phyloP scores from a whole-genome alignment of 2,888 invertebrate genomes.

The Drosophila pseudotalamancana region DNA sequence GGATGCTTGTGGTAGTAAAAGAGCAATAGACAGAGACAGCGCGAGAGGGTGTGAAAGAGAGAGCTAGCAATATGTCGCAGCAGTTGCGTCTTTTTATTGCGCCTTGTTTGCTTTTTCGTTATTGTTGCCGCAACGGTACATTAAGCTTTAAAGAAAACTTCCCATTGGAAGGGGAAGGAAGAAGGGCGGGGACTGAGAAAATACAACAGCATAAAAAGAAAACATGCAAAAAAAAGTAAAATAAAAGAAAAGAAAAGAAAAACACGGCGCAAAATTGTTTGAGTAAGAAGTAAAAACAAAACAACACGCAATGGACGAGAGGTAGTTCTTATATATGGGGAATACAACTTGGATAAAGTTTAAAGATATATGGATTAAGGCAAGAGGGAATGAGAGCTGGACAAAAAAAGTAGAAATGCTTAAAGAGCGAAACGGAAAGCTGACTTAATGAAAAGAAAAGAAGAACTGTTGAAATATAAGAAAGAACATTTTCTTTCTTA shows the following conservation, averaged over 20 bases:
- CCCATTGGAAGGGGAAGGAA: not conserved
- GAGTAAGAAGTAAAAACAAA: conserved; percentile 61
- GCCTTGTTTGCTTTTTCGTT: conserved; percentile 68
- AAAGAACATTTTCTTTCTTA: too few relatives aligned
- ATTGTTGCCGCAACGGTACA: conserved; percentile 78
- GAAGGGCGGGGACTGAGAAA: conserved; percentile 11
- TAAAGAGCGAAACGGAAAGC: not conserved
- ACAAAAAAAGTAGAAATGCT: not conserved
- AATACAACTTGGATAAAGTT: conserved; percentile 39
- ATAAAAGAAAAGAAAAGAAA: conserved; percentile 42
- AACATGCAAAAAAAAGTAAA: not conserved
- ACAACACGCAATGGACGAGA: not conserved
- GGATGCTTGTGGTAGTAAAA: conserved; percentile 12
- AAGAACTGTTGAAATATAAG: not conserved
- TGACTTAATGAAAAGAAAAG: not conserved
- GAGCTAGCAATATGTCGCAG: conserved; percentile 67
- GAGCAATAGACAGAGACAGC: not conserved
- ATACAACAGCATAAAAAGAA: conserved; percentile 14
- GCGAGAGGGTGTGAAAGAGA: not conserved
- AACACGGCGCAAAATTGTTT: conserved; percentile 40
- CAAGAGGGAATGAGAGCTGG: not conserved
- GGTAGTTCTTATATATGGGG: not conserved
- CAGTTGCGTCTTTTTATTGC: conserved; percentile 75
- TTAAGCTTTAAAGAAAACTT: conserved; percentile 77
- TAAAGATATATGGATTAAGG: conserved; percentile 41